Percentiles rank a stretch among this genome's conserved stretches.
These are phyloP conservation scores for Eumacrocentrus americanus DNA, from an alignment of 2,888 invertebrate species.

Conservation along the genomic window DNA sequence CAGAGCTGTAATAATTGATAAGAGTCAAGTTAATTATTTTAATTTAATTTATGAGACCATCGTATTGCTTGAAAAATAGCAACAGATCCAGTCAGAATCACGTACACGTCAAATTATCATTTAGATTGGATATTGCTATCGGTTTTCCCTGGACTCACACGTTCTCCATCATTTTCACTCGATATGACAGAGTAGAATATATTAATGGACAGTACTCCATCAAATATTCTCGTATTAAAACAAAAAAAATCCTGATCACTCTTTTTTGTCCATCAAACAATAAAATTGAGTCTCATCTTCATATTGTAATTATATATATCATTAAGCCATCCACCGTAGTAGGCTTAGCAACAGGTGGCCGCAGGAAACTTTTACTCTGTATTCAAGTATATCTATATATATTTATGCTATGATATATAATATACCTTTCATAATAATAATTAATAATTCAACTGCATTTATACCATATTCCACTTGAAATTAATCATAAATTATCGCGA, in stretches of 20 bases:
- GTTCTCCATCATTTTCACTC: too few species aligned
- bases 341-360: conserved; percentile 55
- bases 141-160: not conserved
- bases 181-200: too few species aligned
- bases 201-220: too few species aligned
- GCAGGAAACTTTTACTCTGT: conserved; percentile 24
- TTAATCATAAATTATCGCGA: too few species aligned
- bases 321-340: conserved; percentile 16
- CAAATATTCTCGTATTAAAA: too few species aligned
- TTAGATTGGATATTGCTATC: conserved; percentile 38
- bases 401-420: too few species aligned
- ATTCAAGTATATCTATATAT: not conserved
- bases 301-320: not conserved
- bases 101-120: conserved; percentile 37
- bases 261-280: too few species aligned
- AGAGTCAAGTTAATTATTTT: not conserved
- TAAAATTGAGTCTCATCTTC: too few species aligned
- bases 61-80: not conserved
- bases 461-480: not conserved
- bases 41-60: conserved; percentile 1
- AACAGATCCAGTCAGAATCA: not conserved
- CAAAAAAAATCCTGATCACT: too few species aligned
- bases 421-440: too few species aligned
- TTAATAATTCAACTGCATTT: not conserved
- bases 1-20: too few species aligned